Conservation (phyloP, 1,140 invertebrate genomes). For the Sycophaga agraensis region DNA sequence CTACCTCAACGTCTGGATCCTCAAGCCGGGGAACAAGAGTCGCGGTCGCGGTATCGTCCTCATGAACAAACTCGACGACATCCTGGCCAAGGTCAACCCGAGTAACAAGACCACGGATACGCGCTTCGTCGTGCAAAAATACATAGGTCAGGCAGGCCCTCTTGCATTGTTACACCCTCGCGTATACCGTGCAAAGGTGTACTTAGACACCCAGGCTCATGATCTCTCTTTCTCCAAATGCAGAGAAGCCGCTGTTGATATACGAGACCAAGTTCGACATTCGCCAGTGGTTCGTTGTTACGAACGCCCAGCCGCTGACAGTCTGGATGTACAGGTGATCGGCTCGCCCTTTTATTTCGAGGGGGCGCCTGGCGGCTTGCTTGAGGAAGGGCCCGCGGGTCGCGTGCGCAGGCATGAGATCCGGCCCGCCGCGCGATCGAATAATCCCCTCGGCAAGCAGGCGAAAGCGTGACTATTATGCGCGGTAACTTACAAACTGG, state of each 20-base stretch:
- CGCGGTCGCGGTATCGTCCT: conserved; percentile 86
- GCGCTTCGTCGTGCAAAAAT: conserved; percentile 92
- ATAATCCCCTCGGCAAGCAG: not conserved
- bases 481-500: not conserved
- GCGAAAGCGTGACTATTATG: not conserved
- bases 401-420: too few species aligned
- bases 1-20: conserved; percentile 87
- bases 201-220: not conserved
- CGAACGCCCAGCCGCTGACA: conserved; percentile 84
- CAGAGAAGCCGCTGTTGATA: conserved; percentile 82
- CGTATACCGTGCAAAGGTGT: too few species aligned
- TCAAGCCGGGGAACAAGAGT: conserved; percentile 93
- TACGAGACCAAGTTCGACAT: conserved; percentile 94
- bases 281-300: conserved; percentile 89
- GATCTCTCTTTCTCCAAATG: conserved; percentile 36
- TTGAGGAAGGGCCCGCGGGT: too few species aligned
- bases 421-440: not conserved
- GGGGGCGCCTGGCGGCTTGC: too few species aligned
- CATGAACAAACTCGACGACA: conserved; percentile 84
- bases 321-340: conserved; percentile 88
- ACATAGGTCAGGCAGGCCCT: conserved; percentile 75
- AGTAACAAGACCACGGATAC: conserved; percentile 65
- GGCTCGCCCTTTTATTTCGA: too few species aligned
- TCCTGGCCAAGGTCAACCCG: conserved; percentile 71
- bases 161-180: not conserved